Base-by-base conservation (phyloP, 2,113 vertebrate species). In the Myxocyprinus asiaticus region DNA sequence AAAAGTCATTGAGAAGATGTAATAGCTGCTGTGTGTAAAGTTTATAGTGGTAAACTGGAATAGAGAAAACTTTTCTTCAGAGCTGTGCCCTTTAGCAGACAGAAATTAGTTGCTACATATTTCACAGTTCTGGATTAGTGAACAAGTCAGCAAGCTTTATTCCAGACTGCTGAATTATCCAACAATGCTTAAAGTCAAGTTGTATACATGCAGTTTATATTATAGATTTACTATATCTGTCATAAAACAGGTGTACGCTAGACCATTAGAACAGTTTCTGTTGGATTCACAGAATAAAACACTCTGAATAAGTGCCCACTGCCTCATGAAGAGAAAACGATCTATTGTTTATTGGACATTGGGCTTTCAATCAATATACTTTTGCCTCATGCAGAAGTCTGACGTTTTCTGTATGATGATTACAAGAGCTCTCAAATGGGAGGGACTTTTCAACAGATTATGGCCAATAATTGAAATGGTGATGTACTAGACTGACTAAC, bases 31-130 rank as follows among this genome's bases (percentile, higher is more conserved):
- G 44, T 50, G 44, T 50, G 6, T 48, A 62, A 48, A 45, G 33
- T 43, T n/a, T 11, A 59, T 74, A 66, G 53, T 70, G 50, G 50
- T 79, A 78, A 83, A 83, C n/a, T 79, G 51, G 81, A 71, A 15
- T 43, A 79, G 12, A 42, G 45, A 45, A 12, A 61, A 68, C 9
- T 76, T 64, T 50, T 44, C 65, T 55, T 47, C 6, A 44, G 72
- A 76, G 66, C 44, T 59, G 48, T 83, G 81, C 65, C 81, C 81
- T 83, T 83, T 83, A 59, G 59, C 67, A 79, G 81, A 79, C 81
- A 79, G 71, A 83, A 71, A 83, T 79, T 71, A 79, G 77, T 79
- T 17, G 59, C 65, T 11, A 51, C 64, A 48, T 44, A 61, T 44
- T 22, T 62, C 56, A 47, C 6, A 0, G 9, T 44, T 74, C n/a